Base-by-base conservation (phyloP, 2,888 invertebrate species). In the Fissipunctia ypsillon region DNA sequence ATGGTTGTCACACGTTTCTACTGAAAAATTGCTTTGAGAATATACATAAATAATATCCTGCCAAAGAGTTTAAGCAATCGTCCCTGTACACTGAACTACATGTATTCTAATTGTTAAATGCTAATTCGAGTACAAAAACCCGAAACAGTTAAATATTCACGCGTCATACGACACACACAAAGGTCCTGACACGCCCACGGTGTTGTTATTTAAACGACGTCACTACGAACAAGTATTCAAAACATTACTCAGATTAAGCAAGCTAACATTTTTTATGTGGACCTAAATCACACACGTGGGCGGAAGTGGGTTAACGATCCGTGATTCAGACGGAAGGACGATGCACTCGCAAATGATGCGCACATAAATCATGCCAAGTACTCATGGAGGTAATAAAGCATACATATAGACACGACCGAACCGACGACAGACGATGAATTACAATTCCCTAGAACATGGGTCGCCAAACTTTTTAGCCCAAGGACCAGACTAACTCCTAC, bases 251-350 rank as follows among this genome's bases (percentile, higher is more conserved):
- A 76, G 80, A 81, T 84, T 74, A 76, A 80, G 70, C 80, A 67
- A 85, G 71, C 80, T 64, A 80, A 77, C 43, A 80, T 78, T 86
- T 84, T 84, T 88, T 86, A 78, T 79, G 82, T 64, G 68, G 77
- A 85, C 86, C 79, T 83, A 87, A 85, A 84, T 69, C 60, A 86
- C 76, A 83, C 86, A 87, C 88, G 94, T 94, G 90, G 94, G 94
- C 88, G 90, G 91, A 92, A 90, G 88, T 92, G 84, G 94, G 93
- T 91, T 93, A 93, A 93, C 90, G 93, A 90, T 92, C 92, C 87
- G 84, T 93, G 93, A 93, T 90, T 93, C 91, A 91, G 87, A 89
- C 77, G 83, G 85, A 86, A 89, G 90, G 87, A 88, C 90, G 88
- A 88, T 88, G 90, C 90, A 88, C 89, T 86, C 88, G 76, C 86